Percentiles rank a stretch among this genome's conserved stretches.
These are phyloP conservation scores for Trachemys scripta DNA, from an alignment of 2,113 vertebrate species.

Conservation along the genomic window DNA sequence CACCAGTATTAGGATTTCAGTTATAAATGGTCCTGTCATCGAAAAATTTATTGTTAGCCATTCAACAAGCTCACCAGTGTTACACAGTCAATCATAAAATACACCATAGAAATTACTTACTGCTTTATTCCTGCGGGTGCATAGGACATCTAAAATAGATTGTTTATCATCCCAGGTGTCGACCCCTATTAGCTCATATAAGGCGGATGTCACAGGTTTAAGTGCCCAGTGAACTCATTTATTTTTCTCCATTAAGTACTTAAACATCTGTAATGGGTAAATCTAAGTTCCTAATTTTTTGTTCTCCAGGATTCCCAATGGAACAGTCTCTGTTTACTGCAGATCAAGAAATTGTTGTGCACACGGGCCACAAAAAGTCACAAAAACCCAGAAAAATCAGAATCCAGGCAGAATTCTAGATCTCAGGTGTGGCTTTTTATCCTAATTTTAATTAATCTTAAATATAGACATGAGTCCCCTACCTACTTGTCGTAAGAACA, in stretches of 20 bases:
- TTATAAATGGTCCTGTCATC: background rate
- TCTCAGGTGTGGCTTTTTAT: background rate
- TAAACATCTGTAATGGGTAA: slow-evolving; percentile 31
- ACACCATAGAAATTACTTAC: background rate
- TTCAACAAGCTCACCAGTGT: background rate
- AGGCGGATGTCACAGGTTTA: background rate
- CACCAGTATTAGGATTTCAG: background rate
- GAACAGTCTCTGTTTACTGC: background rate
- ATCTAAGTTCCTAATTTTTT: background rate
- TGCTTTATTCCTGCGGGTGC: slow-evolving; percentile 6
- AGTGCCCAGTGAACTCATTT: background rate
- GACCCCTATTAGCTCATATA: slow-evolving; percentile 42
- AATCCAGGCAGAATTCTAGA: background rate
- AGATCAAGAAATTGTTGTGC: background rate
- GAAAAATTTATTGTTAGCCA: background rate
- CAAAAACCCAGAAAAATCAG: background rate
- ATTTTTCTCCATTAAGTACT: slow-evolving; percentile 30
- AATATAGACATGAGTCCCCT: background rate
- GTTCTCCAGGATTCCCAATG: background rate
- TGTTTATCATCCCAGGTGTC: slow-evolving; percentile 28
- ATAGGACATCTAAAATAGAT: slow-evolving; percentile 35
- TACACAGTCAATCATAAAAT: background rate
- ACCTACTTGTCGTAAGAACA: background rate
- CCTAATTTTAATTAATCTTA: background rate
- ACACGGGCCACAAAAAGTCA: background rate